These are phyloP conservation scores for Clupea harengus DNA, from an alignment of 2,113 vertebrate species.

Conservation along the genomic window DNA sequence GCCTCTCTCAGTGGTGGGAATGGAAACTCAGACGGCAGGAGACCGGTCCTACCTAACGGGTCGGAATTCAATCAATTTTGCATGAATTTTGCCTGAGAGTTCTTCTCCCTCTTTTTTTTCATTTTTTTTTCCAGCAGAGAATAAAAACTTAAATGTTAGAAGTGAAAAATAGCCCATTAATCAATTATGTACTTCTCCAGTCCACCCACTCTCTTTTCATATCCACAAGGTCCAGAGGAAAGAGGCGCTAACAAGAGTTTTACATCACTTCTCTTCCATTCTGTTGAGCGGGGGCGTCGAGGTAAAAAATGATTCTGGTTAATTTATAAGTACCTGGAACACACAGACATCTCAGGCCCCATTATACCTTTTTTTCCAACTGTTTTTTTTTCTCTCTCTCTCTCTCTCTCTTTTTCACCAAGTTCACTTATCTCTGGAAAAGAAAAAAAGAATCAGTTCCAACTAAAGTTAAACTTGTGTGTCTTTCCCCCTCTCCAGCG, in stretches of 20 bases:
- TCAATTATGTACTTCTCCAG: slow-evolving; percentile 67
- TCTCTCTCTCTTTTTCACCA: slow-evolving; percentile 9
- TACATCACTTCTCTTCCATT: slow-evolving; percentile 41
- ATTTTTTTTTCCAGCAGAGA: slow-evolving; percentile 29
- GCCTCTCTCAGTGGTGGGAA: slow-evolving; percentile 57
- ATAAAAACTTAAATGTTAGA: slow-evolving; percentile 60
- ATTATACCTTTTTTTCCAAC: slow-evolving; percentile 22
- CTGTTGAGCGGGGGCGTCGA: slow-evolving; percentile 54
- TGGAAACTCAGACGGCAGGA: slow-evolving; percentile 34
- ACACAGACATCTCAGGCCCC: slow-evolving; percentile 22
- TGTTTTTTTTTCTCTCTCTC: background rate
- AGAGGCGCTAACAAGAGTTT: slow-evolving; percentile 48
- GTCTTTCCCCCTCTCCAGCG: background rate
- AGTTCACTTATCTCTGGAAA: slow-evolving; percentile 33
- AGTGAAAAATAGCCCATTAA: slow-evolving; percentile 70
- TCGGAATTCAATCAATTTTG: slow-evolving; percentile 68
- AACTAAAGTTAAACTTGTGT: background rate
- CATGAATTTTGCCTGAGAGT: slow-evolving; percentile 69
- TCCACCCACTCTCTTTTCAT: slow-evolving; percentile 30
- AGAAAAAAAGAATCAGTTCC: slow-evolving; percentile 14
- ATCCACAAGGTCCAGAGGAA: slow-evolving; percentile 66
- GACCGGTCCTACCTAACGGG: slow-evolving; percentile 63
- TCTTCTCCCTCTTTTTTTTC: slow-evolving; percentile 16
- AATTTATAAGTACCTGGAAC: slow-evolving; percentile 19
- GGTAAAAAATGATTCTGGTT: slow-evolving; percentile 35